A percentile compares a stretch with the other conserved stretches of the same genome.
These are phyloP conservation scores for Periophthalmodon schlosseri DNA, from an alignment of 2,113 vertebrate genomes.

Conservation along the genomic window DNA sequence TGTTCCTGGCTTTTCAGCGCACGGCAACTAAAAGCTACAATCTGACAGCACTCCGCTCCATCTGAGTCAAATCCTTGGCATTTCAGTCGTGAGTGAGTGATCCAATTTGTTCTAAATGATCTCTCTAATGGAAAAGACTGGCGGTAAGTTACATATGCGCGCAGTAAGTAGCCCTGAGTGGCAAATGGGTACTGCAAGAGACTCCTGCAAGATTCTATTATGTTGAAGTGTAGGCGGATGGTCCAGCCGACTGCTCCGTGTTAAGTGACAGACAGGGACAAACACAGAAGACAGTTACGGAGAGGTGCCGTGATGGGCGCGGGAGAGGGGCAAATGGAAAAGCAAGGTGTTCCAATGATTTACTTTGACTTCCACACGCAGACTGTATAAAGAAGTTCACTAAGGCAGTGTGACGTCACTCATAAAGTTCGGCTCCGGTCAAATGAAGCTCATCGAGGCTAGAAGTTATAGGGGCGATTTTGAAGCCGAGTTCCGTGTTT, in stretches of 20 bases:
- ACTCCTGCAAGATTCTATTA: conserved; percentile 6
- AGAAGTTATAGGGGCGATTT: too few species aligned
- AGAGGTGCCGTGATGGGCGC: neutral
- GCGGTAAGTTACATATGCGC: conserved; percentile 12
- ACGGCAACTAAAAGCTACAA: neutral
- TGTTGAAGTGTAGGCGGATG: conserved; percentile 1
- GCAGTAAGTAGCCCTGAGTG: conserved; percentile 1
- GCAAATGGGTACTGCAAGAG: conserved; percentile 9
- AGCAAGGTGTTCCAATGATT: neutral
- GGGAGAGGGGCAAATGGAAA: conserved; percentile 1
- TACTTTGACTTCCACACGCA: neutral
- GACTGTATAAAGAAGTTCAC: too few species aligned
- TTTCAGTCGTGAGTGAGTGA: neutral
- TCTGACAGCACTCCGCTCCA: neutral
- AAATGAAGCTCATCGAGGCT: too few species aligned
- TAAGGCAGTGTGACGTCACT: too few species aligned
- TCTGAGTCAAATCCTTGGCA: neutral
- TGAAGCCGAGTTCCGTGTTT: too few species aligned
- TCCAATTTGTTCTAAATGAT: conserved; percentile 10
- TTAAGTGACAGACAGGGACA: conserved; percentile 9
- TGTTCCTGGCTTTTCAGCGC: conserved; percentile 5
- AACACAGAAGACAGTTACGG: conserved; percentile 17
- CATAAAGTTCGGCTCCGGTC: too few species aligned
- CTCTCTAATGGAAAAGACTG: neutral
- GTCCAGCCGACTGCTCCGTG: conserved; percentile 12